Evolutionary conservation across 2,888 invertebrate genomes (phyloP), one percentile per base, ranked within the genome.

Genomic region (Apoda limacodes): DNA sequence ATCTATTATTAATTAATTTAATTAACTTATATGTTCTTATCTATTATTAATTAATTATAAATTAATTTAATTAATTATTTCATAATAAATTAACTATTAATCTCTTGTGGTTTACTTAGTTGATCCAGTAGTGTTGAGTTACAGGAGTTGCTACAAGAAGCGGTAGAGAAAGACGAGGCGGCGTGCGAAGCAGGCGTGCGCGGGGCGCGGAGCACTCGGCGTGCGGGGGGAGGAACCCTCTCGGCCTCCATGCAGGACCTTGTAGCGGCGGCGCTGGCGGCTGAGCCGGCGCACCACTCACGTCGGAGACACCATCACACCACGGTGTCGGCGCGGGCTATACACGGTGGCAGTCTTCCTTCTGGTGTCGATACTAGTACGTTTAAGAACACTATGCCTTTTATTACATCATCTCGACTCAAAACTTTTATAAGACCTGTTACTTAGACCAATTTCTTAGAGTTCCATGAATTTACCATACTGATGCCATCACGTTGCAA

Each of bases 91-190:
- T n/a, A n/a, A n/a, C n/a, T n/a, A n/a, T n/a, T n/a, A n/a, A n/a
- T n/a, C n/a, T n/a, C n/a, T n/a, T n/a, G n/a, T n/a, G n/a, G n/a
- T n/a, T n/a, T 13, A 28, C 14, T 17, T 13, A 13, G 11, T 9
- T 19, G 11, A 12, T 10, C n/a, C n/a, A n/a, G n/a, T n/a, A 13
- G n/a, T 19, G 9, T 28, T 5, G 6, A 22, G 21, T 35, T 35
- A 4, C 57, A 91, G 91, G 86, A 89, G 72, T 81, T 92, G 57
- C 78, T 92, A 43, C 85, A 88, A 55, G 86, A 89, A 61, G 91
- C 87, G 43, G 90, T 92, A 64, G 88, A 88, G 54, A 88, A 89
- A 66, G 88, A 90, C 55, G 84, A 80, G 41, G 82, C 82, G 30
- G 80, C 81, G 43, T 60, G 81, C 30, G 44, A 42, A 41, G 40